phyloP scores from a whole-genome alignment of 2,888 invertebrate species.

The Diadegma fenestrale region DNA sequence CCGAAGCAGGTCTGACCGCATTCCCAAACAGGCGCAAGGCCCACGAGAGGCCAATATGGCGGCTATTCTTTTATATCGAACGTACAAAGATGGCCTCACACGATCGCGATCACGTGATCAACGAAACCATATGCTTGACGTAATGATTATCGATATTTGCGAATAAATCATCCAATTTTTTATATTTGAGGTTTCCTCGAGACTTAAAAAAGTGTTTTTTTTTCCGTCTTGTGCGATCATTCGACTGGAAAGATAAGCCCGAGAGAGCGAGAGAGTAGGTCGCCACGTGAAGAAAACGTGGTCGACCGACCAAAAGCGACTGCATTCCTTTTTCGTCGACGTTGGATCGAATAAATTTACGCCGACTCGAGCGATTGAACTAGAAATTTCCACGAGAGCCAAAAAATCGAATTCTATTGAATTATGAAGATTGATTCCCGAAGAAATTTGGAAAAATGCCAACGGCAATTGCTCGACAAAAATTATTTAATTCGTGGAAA shows the following conservation, averaged over 20 bases:
- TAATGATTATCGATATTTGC: slow-evolving; percentile 38
- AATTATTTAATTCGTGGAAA: not conserved
- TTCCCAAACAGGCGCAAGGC: slow-evolving; percentile 72
- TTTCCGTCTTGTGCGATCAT: not conserved
- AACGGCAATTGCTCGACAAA: not conserved
- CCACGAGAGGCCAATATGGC: slow-evolving; percentile 73
- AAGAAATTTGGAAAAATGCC: too few species aligned
- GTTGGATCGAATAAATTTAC: slow-evolving; percentile 19
- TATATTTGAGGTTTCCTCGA: not conserved
- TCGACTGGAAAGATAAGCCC: not conserved
- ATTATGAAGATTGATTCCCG: too few species aligned
- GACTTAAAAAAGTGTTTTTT: not conserved
- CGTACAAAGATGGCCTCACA: slow-evolving; percentile 72
- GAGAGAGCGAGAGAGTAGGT: slow-evolving; percentile 14
- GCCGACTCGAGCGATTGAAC: not conserved
- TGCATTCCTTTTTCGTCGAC: slow-evolving; percentile 12
- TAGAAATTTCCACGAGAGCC: not conserved
- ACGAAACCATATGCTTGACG: slow-evolving; percentile 62
- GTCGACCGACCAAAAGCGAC: slow-evolving; percentile 34
- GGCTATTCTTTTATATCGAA: slow-evolving; percentile 63
- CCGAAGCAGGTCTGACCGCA: slow-evolving; percentile 74
- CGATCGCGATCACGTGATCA: slow-evolving; percentile 9
- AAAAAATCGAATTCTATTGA: not conserved
- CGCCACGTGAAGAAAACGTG: slow-evolving; percentile 75
- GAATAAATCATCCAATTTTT: not conserved